phyloP scores from a whole-genome alignment of 2,888 invertebrate genomes.

The Trypoxylon attenuatum region DNA sequence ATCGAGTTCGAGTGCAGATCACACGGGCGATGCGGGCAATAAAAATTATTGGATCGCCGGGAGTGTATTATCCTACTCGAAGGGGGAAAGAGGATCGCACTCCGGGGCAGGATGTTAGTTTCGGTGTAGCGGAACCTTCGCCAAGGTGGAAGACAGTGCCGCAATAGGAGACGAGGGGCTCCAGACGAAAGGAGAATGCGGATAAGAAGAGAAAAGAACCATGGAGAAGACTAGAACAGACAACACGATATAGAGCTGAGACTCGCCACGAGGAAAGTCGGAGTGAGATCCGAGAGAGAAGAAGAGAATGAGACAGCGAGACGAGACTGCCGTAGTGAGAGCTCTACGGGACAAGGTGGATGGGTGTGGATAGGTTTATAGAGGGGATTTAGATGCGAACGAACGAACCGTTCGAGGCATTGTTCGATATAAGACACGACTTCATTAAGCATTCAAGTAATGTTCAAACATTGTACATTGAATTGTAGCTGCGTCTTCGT shows the following conservation, averaged over 20 bases:
- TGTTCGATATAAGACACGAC: conserved; percentile 71
- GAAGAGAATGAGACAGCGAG: conserved; percentile 29
- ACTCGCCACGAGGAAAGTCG: not conserved
- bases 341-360: conserved; percentile 32
- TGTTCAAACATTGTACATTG: conserved; percentile 69
- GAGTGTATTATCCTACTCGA: conserved; percentile 43
- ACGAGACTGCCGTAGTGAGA: not conserved
- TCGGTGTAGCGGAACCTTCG: conserved; percentile 25
- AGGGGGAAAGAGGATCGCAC: conserved; percentile 21
- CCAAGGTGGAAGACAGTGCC: conserved; percentile 17
- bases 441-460: conserved; percentile 72
- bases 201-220: conserved; percentile 13
- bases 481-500: conserved; percentile 61
- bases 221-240: conserved; percentile 12
- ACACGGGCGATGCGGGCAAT: conserved; percentile 46
- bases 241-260: not conserved
- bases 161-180: conserved; percentile 16
- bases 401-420: conserved; percentile 62
- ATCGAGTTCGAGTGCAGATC: conserved; percentile 42
- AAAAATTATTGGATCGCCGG: conserved; percentile 48
- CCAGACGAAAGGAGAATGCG: not conserved
- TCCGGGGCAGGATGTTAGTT: conserved; percentile 25
- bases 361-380: conserved; percentile 53
- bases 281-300: conserved; percentile 5
- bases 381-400: conserved; percentile 65